Evolutionary conservation across 1,140 invertebrate genomes (phyloP), one percentile per base, ranked within the genome.

Genomic region (Lepidurus packardi): DNA sequence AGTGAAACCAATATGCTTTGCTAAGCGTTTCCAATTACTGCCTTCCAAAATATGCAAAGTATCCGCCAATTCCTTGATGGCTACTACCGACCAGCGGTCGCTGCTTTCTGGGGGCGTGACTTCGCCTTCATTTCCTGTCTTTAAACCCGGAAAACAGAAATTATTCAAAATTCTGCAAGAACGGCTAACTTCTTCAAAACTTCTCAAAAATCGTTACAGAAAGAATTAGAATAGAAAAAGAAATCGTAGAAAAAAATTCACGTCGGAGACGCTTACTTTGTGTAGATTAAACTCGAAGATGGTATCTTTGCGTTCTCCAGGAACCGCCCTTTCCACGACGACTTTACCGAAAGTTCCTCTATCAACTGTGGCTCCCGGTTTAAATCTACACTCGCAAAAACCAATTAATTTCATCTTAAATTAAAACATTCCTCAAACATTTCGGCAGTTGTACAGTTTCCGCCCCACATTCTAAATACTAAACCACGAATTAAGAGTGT

Each of bases 281-380:
- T 83, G 82, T 16, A 84, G 75, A 74, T 84, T 84, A 53, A 84
- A 84, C 77, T 84, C 83, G 79, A 84, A 84, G 10, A 84, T 41
- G 21, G 76, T 73, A 25, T 84, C 82, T 16, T 82, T 81, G n/a
- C 13, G 21, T 25, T 78, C 78, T 76, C 44, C 73, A 41, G 43
- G 75, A 13, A 78, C 47, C 13, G 79, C 43, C 75, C 82, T 73
- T 43, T 83, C 81, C 5, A 84, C 82, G 9, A 83, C 75, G 4
- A 84, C 82, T 80, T 84, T 84, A 9, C 83, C 83, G 80, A 84
- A 84, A 3, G 83, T 80, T 24, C 83, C 83, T 75, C 81, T 77
- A 2, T 82, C 81, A 21, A 84, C 79, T 41, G 76, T 79, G 65
- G 75, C 43, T 79, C 81, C 79, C 7, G 65, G 43, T 74, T 82